Evolutionary conservation across 1,140 invertebrate genomes (phyloP).

Genomic region (Pinna nobilis): DNA sequence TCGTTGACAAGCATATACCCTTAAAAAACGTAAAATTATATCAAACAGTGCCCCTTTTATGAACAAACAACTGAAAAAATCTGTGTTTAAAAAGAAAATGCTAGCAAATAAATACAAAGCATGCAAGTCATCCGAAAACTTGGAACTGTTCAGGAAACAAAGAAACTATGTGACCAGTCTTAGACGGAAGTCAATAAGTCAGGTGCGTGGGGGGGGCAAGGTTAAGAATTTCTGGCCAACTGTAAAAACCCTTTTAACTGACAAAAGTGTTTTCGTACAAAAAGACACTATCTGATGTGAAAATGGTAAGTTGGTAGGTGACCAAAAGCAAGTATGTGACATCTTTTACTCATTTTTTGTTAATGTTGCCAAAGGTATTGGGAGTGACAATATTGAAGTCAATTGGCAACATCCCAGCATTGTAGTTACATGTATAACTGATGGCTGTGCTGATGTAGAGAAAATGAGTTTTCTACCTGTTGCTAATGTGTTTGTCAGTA

Average conservation of each 20-base stretch:
- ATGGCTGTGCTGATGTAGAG: neutral
- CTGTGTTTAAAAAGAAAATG: neutral
- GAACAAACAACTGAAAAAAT: neutral
- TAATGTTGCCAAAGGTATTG: conserved; percentile 12
- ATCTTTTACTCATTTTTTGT: conserved; percentile 3
- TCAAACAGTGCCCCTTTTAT: neutral
- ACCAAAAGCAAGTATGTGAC: neutral
- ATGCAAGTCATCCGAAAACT: neutral
- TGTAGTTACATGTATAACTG: neutral
- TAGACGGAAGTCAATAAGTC: conserved; percentile 13
- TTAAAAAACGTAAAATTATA: neutral
- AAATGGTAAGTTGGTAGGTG: neutral
- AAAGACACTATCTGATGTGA: conserved; percentile 10
- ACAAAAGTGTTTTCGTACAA: neutral
- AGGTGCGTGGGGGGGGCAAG: conserved; percentile 13
- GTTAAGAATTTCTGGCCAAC: conserved; percentile 29
- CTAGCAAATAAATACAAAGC: conserved; percentile 1
- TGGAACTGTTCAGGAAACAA: neutral
- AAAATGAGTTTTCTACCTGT: neutral
- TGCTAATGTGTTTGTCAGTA: neutral
- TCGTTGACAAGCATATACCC: neutral
- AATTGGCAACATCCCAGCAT: neutral
- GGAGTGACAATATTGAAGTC: neutral
- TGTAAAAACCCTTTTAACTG: conserved; percentile 17
- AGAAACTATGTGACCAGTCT: conserved; percentile 3